These are phyloP conservation scores for Drosophila austrosaltans DNA, from an alignment of 2,888 invertebrate genomes.

Conservation along the genomic window DNA sequence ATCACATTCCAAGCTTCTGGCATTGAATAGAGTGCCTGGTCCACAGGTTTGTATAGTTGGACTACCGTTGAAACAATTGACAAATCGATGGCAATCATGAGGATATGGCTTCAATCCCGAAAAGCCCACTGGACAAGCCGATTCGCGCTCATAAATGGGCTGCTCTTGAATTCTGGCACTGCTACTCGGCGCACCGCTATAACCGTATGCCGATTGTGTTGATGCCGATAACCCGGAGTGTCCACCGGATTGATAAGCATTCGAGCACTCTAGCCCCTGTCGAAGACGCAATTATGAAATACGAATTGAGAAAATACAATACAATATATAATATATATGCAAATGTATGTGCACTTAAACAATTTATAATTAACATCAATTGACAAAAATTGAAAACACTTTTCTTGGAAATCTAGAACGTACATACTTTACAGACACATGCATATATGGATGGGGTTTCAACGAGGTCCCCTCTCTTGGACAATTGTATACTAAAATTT, in stretches of 20 bases:
- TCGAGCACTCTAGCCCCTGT: conserved; percentile 70
- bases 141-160: conserved; percentile 63
- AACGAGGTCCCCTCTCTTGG: too few relatives aligned
- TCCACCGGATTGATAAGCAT: conserved; percentile 69
- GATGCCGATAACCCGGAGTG: conserved; percentile 70
- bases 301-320: conserved; percentile 24
- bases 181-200: background rate
- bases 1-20: conserved; percentile 86
- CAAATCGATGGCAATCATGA: conserved; percentile 87
- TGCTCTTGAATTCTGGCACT: conserved; percentile 55
- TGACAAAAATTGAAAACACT: conserved; percentile 3
- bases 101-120: conserved; percentile 86
- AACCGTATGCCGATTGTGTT: conserved; percentile 31
- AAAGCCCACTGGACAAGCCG: conserved; percentile 84
- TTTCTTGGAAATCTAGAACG: background rate
- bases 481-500: too few relatives aligned
- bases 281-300: conserved; percentile 51
- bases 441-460: background rate
- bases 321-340: background rate
- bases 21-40: conserved; percentile 88
- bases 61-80: conserved; percentile 88
- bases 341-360: background rate
- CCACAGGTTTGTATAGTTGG: conserved; percentile 87
- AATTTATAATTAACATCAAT: conserved; percentile 30
- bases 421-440: background rate